phyloP scores from a whole-genome alignment of 2,797 vertebrate species.

The Oophaga sylvatica region DNA sequence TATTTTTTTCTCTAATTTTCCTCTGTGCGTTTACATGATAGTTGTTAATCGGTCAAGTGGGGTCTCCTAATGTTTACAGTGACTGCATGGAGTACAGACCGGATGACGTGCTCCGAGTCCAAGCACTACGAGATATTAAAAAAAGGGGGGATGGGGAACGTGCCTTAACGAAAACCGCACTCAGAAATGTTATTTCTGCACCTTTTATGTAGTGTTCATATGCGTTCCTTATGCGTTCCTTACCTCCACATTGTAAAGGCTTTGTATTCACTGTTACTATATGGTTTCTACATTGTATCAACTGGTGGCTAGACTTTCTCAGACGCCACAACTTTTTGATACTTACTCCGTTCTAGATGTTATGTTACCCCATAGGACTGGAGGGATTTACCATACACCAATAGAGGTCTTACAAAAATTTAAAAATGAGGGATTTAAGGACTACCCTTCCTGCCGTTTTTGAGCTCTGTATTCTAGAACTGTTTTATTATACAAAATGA shows the following conservation, averaged over 20 bases:
- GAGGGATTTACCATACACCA: background rate
- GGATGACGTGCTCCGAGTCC: background rate
- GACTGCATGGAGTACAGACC: background rate
- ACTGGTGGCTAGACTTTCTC: background rate
- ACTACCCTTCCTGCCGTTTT: no score
- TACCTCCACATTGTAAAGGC: background rate
- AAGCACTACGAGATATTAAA: background rate
- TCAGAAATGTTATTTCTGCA: background rate
- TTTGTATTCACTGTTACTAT: background rate
- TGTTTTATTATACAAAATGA: no score
- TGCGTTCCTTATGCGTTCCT: background rate
- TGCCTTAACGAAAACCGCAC: background rate
- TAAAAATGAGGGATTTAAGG: no score
- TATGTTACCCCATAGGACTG: background rate
- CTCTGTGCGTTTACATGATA: conserved; percentile 43
- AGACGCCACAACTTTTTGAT: background rate
- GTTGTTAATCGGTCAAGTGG: conserved; percentile 22
- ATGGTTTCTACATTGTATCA: background rate
- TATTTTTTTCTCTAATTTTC: conserved; percentile 8
- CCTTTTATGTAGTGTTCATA: background rate
- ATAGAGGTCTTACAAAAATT: no score
- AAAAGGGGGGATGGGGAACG: background rate
- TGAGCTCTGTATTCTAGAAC: no score
- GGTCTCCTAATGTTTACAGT: conserved; percentile 24
- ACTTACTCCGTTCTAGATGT: background rate